phyloP scores from a whole-genome alignment of 2,113 vertebrate genomes.

The Stercorarius parasiticus region DNA sequence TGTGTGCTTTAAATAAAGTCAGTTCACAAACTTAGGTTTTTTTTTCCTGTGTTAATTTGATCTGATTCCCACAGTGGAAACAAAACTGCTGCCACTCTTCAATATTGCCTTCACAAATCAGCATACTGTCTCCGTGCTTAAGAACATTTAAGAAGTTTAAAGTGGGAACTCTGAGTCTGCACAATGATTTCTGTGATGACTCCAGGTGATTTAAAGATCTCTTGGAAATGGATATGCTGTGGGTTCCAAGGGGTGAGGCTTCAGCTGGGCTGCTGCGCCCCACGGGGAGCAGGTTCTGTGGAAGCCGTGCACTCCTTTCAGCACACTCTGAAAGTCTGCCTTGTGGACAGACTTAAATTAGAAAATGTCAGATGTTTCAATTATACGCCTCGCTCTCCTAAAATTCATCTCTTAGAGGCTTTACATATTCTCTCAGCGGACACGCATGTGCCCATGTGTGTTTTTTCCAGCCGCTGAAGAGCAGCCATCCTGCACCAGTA shows the following conservation, averaged over 20 bases:
- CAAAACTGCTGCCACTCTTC: neutral
- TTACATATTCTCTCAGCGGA: neutral
- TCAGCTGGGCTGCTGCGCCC: neutral
- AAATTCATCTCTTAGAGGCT: neutral
- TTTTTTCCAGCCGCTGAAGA: neutral
- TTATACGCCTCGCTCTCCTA: neutral
- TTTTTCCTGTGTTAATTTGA: neutral
- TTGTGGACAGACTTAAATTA: neutral
- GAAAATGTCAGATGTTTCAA: neutral
- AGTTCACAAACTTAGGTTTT: neutral
- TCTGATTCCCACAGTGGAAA: neutral
- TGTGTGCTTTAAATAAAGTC: neutral
- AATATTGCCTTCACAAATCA: neutral
- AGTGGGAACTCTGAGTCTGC: neutral
- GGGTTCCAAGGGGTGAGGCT: neutral
- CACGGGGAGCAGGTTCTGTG: neutral
- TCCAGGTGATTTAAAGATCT: neutral
- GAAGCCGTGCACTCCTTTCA: neutral
- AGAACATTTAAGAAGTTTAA: neutral
- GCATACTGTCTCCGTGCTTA: neutral
- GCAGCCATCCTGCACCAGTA: neutral
- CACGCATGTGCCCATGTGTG: neutral
- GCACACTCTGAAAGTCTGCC: accelerated
- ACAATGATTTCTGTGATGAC: neutral
- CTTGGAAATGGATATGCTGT: neutral